Conservation (phyloP, 1,140 invertebrate genomes). For the Stegodyphus dumicola region DNA sequence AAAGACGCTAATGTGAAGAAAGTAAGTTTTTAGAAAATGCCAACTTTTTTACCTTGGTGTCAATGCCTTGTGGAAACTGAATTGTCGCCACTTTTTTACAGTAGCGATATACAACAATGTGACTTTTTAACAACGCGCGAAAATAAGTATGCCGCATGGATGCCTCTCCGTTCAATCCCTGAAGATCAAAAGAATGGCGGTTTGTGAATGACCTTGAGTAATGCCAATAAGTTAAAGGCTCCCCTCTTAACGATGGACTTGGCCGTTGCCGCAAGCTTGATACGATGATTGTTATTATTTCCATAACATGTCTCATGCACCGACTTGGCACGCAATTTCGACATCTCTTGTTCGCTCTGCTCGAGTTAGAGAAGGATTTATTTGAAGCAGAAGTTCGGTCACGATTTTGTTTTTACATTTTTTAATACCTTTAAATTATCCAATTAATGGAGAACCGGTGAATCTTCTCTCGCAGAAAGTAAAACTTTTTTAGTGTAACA, state of each 20-base stretch:
- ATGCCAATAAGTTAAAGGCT: neutral
- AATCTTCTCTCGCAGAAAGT: too few relatives aligned
- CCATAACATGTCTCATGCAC: slow-evolving; percentile 23
- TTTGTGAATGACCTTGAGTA: slow-evolving; percentile 38
- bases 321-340: slow-evolving; percentile 30
- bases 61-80: slow-evolving; percentile 28
- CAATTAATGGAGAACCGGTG: slow-evolving; percentile 8
- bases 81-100: slow-evolving; percentile 34
- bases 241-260: neutral
- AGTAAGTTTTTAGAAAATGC: too few relatives aligned
- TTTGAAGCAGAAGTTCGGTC: neutral
- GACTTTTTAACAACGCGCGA: slow-evolving; percentile 16
- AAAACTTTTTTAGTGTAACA: too few relatives aligned
- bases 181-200: neutral
- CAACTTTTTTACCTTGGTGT: slow-evolving; percentile 9
- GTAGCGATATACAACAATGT: slow-evolving; percentile 11
- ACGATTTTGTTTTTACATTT: slow-evolving; percentile 16
- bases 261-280: neutral
- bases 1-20: too few relatives aligned
- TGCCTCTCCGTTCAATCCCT: neutral
- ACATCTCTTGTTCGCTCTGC: neutral
- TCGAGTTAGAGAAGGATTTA: neutral
- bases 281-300: slow-evolving; percentile 29
- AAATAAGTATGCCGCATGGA: neutral
- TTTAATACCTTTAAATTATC: slow-evolving; percentile 27